Conservation (phyloP, 1,140 invertebrate genomes). For the Caerostris extrusa region DNA sequence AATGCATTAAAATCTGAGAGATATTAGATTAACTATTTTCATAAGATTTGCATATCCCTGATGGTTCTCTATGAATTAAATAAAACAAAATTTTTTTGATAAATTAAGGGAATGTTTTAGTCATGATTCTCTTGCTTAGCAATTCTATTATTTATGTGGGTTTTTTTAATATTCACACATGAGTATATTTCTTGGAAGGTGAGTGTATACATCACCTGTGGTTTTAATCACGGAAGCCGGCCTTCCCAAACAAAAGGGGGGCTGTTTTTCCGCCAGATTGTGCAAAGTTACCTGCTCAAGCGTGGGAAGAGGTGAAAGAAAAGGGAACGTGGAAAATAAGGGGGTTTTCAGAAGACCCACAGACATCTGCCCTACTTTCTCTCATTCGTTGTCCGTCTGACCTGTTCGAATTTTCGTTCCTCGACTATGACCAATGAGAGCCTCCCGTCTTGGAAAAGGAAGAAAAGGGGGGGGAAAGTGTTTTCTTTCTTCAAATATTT, state of each 20-base stretch:
- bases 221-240: neutral
- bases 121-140: no score
- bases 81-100: no score
- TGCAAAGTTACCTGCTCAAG: neutral
- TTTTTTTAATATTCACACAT: no score
- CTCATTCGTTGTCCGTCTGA: constrained; percentile 20
- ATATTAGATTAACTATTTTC: no score
- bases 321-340: constrained; percentile 41
- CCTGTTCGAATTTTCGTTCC: constrained; percentile 66
- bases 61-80: no score
- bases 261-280: constrained; percentile 61
- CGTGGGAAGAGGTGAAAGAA: constrained; percentile 55
- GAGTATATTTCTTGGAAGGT: no score
- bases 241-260: neutral
- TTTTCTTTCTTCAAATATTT: neutral
- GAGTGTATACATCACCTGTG: neutral
- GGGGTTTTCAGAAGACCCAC: neutral
- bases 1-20: no score
- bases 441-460: neutral
- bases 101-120: no score
- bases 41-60: no score
- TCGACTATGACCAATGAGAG: constrained; percentile 21
- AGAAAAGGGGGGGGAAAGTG: neutral
- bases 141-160: no score
- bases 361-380: constrained; percentile 68